A percentile compares a stretch with the other conserved stretches of the same genome.
Conservation (phyloP, 2,113 vertebrate species). For the Balaeniceps rex region DNA sequence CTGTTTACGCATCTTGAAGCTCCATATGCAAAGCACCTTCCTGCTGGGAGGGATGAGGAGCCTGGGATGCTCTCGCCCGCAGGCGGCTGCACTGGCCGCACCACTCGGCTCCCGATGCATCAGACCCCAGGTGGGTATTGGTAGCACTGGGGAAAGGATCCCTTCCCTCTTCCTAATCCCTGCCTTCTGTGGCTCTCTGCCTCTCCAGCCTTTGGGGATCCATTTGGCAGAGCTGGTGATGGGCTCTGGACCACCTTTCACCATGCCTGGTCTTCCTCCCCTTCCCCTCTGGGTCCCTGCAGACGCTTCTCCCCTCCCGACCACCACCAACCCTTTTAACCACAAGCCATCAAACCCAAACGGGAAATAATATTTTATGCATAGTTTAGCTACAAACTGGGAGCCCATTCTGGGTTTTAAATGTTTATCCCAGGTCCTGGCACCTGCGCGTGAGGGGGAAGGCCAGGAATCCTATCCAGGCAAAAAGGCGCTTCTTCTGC, state of each 20-base stretch:
- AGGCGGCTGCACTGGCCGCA: accelerated
- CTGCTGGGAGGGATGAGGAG: neutral
- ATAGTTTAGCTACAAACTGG: neutral
- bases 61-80: accelerated
- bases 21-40: neutral
- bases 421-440: neutral
- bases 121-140: neutral
- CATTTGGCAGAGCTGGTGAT: neutral
- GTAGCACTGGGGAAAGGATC: neutral
- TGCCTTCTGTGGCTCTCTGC: neutral
- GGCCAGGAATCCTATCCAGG: neutral
- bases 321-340: neutral
- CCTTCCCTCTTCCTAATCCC: neutral
- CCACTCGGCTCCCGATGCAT: accelerated
- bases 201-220: neutral
- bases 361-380: neutral
- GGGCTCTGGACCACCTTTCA: neutral
- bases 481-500: neutral
- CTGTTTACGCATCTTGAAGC: neutral
- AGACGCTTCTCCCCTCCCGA: neutral
- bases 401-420: neutral
- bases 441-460: neutral
- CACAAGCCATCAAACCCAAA: neutral
- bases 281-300: neutral
- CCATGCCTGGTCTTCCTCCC: accelerated